Evolutionary conservation across 1,140 invertebrate genomes (phyloP), one percentile per base, ranked within the genome.

Genomic region (Hyphantria cunea): DNA sequence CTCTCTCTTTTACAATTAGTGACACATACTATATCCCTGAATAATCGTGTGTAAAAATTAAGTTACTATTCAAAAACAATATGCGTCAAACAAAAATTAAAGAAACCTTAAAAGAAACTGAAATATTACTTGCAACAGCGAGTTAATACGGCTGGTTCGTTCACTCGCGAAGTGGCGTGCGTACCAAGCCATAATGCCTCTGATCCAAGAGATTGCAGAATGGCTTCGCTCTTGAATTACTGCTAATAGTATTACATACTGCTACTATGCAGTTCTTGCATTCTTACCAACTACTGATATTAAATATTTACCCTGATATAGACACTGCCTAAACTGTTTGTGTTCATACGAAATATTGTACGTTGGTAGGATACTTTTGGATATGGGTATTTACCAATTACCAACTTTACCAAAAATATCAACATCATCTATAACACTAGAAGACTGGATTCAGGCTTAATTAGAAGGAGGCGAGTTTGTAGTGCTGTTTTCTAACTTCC

Each of bases 211-310:
- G 51, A 54, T 37, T 67, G 51, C 14, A 37, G 47, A 62, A 67
- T 56, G 53, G 64, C 58, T 67, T 51, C 59, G 39, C 33, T 14
- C 7, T 48, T 62, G 58, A 67, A 52, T 67, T 67, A 62, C 58
- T 55, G 52, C 53, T 52, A 67, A 67, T 67, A 62, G 51, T 56
- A 50, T 62, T 53, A 48, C 17, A 0, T 58, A 58, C 2, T 44
- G 41, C 13, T 6, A 13, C 12, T 3, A n/a, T 44, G 10, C 12
- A 13, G 11, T 13, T 44, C n/a, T 3, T 39, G 9, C n/a, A 59
- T 55, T 11, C 39, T 31, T 17, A 9, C 9, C 17, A 12, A 25
- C 17, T 25, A 25, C n/a, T n/a, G 17, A 25, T 25, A 25, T n/a
- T 25, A 25, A 25, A 25, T 25, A 25, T 25, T 25, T 25, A 25